Conservation (phyloP, 2,888 invertebrate genomes). For the Watsonalla binaria region DNA sequence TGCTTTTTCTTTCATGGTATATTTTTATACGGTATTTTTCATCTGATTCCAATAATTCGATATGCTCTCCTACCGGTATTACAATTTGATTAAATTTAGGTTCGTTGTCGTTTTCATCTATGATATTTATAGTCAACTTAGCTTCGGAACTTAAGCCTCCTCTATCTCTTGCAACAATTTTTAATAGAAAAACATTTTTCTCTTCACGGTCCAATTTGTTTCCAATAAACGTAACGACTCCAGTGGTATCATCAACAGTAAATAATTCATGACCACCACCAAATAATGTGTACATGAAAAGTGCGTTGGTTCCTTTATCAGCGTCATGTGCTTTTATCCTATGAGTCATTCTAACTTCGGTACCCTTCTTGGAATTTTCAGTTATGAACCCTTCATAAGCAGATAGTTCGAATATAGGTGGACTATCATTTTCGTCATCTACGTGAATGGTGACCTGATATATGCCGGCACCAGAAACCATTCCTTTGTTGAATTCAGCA, state of each 20-base stretch:
- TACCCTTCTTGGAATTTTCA: constrained; percentile 86
- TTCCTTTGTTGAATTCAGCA: constrained; percentile 85
- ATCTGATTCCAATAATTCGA: constrained; percentile 82
- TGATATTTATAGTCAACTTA: constrained; percentile 82
- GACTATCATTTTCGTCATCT: constrained; percentile 92
- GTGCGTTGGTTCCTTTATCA: constrained; percentile 83
- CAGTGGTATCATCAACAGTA: constrained; percentile 80
- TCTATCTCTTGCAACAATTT: constrained; percentile 86
- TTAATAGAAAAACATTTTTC: constrained; percentile 82
- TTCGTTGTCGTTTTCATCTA: constrained; percentile 90
- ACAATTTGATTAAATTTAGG: constrained; percentile 85
- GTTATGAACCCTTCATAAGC: constrained; percentile 86
- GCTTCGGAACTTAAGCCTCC: constrained; percentile 88
- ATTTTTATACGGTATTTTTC: constrained; percentile 70
- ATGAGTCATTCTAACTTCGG: constrained; percentile 83
- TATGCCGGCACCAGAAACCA: constrained; percentile 84
- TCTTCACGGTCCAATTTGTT: constrained; percentile 86
- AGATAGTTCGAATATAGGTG: constrained; percentile 86
- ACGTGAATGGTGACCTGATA: constrained; percentile 89
- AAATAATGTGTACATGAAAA: constrained; percentile 83
- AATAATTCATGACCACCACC: constrained; percentile 89
- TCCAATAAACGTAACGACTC: constrained; percentile 79
- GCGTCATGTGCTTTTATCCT: constrained; percentile 85
- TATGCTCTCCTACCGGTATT: constrained; percentile 82
- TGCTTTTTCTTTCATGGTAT: constrained; percentile 59